Percentiles rank a stretch among this genome's conserved stretches.
Conservation (phyloP, 2,797 vertebrate genomes). For the Diglossa cyanea region DNA sequence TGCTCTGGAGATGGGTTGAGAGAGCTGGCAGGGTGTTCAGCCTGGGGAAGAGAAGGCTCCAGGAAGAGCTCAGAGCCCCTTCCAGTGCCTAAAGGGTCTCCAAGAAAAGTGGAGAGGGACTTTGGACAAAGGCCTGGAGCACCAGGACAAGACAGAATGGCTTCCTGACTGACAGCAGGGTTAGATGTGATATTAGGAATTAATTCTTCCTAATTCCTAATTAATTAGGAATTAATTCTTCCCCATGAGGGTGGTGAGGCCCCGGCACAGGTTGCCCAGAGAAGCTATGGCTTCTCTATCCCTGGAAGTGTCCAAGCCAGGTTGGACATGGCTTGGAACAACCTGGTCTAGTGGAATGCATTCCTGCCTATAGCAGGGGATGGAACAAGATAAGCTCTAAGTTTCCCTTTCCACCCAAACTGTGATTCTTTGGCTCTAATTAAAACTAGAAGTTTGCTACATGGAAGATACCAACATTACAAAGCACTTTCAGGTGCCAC, state of each 20-base stretch:
- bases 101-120: background rate
- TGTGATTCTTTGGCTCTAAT: background rate
- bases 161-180: background rate
- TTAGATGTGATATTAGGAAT: background rate
- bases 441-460: background rate
- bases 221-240: background rate
- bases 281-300: background rate
- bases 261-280: background rate
- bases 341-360: background rate
- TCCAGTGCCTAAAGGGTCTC: background rate
- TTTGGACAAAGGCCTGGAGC: background rate
- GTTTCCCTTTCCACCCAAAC: background rate
- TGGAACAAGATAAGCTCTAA: background rate
- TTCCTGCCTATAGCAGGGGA: background rate
- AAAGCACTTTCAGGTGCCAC: background rate
- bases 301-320: background rate
- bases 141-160: background rate
- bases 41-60: background rate
- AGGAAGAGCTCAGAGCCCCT: background rate
- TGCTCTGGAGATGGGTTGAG: background rate
- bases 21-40: background rate
- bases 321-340: background rate
- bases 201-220: background rate
- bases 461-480: background rate
- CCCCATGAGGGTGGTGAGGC: background rate